Evolutionary conservation across 2,797 vertebrate genomes (phyloP).

Genomic region (Spondyliosoma cantharus): DNA sequence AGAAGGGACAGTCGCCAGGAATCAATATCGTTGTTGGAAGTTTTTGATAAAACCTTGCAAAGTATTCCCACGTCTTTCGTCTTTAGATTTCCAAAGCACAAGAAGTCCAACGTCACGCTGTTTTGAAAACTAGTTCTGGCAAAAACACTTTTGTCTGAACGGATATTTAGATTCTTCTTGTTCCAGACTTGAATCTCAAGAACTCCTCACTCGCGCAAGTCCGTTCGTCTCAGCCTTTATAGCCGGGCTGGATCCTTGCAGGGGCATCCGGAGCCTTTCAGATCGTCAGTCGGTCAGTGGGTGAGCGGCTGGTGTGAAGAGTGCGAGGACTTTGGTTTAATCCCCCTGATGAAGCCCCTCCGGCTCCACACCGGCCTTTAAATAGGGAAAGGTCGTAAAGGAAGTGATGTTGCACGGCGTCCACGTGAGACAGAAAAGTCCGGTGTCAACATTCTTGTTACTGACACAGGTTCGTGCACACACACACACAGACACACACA

Average conservation of each 20-base stretch:
- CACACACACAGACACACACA: conserved; percentile 15
- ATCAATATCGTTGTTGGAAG: too few relatives aligned
- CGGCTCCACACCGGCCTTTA: conserved; percentile 68
- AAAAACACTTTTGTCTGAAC: neutral
- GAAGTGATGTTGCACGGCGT: conserved; percentile 58
- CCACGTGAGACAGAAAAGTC: conserved; percentile 62
- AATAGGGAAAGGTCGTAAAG: conserved; percentile 66
- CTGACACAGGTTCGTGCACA: conserved; percentile 5
- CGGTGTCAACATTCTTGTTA: conserved; percentile 58
- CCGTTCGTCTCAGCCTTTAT: conserved; percentile 13
- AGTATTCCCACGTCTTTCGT: too few relatives aligned
- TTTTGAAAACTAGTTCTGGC: neutral
- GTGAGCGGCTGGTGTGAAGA: conserved; percentile 55
- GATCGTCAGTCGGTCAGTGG: conserved; percentile 49
- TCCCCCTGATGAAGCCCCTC: conserved; percentile 53
- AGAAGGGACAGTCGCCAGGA: neutral
- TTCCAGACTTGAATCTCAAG: neutral
- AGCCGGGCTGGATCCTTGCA: neutral
- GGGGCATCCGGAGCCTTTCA: conserved; percentile 13
- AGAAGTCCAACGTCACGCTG: neutral
- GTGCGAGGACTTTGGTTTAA: conserved; percentile 54
- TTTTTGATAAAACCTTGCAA: too few relatives aligned
- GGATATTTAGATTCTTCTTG: neutral
- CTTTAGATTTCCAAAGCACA: too few relatives aligned
- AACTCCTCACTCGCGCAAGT: neutral